Conservation (phyloP, 2,797 vertebrate genomes). For the Cephalopachus bancanus region DNA sequence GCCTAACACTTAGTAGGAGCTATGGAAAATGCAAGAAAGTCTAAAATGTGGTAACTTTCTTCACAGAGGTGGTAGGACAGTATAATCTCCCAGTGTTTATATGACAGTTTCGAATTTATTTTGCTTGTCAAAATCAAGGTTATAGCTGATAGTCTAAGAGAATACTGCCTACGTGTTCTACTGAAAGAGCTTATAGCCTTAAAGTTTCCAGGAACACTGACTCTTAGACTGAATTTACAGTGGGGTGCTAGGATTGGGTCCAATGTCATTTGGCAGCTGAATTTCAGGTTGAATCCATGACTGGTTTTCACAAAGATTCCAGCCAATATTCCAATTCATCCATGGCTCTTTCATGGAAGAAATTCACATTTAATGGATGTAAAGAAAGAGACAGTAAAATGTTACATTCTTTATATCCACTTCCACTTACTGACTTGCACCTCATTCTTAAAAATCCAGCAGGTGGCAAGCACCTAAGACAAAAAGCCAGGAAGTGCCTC, state of each 20-base stretch:
- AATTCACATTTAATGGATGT: too few relatives aligned
- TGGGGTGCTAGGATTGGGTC: neutral
- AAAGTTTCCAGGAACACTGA: slow-evolving; percentile 2
- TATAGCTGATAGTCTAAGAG: neutral
- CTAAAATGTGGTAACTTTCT: neutral
- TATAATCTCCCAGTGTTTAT: neutral
- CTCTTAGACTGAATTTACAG: neutral
- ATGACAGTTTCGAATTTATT: slow-evolving; percentile 16
- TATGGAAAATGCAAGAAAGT: neutral
- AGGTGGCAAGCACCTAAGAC: neutral
- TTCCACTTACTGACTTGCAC: slow-evolving; percentile 17
- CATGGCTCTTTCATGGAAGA: neutral
- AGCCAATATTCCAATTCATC: slow-evolving; percentile 46
- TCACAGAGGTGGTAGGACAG: neutral
- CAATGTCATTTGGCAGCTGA: neutral
- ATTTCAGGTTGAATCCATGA: slow-evolving; percentile 17
- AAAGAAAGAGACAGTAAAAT: neutral
- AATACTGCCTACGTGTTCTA: neutral
- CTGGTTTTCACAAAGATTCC: neutral
- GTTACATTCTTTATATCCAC: neutral
- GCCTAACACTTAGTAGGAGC: slow-evolving; percentile 26
- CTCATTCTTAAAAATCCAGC: neutral
- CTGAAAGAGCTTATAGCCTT: neutral
- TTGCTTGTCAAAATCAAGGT: slow-evolving; percentile 16
- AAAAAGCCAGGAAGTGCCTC: neutral